Evolutionary conservation across 2,888 invertebrate genomes (phyloP).

Genomic region (Tinea trinotella): DNA sequence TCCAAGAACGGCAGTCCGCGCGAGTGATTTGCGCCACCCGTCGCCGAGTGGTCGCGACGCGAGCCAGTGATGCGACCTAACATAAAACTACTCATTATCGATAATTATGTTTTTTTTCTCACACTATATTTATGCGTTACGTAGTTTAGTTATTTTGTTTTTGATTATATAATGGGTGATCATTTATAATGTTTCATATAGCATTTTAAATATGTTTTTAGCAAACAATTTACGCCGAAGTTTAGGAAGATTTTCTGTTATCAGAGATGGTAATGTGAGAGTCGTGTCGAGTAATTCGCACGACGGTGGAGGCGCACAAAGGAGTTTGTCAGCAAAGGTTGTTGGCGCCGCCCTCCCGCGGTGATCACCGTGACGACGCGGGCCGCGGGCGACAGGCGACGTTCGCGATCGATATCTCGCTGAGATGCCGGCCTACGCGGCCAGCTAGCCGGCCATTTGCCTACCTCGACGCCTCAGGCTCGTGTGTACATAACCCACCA

Average conservation of each 20-base stretch:
- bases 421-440: constrained; percentile 68
- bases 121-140: no score
- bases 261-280: not conserved
- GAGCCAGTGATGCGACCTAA: constrained; percentile 38
- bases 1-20: constrained; percentile 63
- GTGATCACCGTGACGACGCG: constrained; percentile 31
- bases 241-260: no score
- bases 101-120: constrained; percentile 12
- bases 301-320: constrained; percentile 48
- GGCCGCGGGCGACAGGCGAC: constrained; percentile 21
- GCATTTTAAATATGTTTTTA: no score
- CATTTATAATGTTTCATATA: no score
- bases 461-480: constrained; percentile 69
- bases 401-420: constrained; percentile 53
- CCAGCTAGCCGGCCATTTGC: constrained; percentile 69
- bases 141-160: no score
- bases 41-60: constrained; percentile 57
- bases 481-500: constrained; percentile 68
- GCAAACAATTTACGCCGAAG: no score
- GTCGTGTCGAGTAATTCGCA: constrained; percentile 24
- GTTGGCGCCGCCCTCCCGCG: constrained; percentile 51
- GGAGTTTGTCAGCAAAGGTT: constrained; percentile 54
- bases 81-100: constrained; percentile 22
- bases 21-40: constrained; percentile 70
- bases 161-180: no score